Conservation (phyloP, 2,888 invertebrate species). For the Sussaba pulchella region DNA sequence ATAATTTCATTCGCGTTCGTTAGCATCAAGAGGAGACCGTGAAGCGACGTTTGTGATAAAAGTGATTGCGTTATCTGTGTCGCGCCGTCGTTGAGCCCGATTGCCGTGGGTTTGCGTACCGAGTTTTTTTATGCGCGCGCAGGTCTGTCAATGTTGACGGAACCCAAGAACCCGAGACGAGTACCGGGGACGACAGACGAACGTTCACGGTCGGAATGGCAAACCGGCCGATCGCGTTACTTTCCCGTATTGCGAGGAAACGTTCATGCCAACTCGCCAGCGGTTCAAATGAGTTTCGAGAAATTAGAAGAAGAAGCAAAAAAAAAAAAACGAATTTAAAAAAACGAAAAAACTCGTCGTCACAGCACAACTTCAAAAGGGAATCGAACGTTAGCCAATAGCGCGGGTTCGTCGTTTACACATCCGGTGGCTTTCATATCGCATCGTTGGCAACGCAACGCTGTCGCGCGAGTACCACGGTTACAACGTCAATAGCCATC, state of each 20-base stretch:
- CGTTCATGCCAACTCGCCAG: conserved; percentile 3
- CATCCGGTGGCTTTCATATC: conserved; percentile 66
- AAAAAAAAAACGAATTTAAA: background rate
- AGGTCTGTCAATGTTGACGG: conserved; percentile 63
- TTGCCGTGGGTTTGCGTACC: background rate
- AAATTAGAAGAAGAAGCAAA: background rate
- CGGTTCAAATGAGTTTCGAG: conserved; percentile 4
- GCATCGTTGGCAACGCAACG: conserved; percentile 44
- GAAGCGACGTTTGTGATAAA: conserved; percentile 35
- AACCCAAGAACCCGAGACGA: conserved; percentile 48
- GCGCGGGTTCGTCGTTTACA: conserved; percentile 38
- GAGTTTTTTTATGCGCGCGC: background rate
- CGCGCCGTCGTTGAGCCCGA: conserved; percentile 17
- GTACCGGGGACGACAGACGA: conserved; percentile 18
- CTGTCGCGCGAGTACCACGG: too few relatives aligned
- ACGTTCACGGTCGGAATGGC: conserved; percentile 61
- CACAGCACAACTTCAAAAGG: conserved; percentile 49
- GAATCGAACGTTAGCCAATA: conserved; percentile 39
- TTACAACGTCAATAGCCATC: background rate
- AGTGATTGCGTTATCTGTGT: conserved; percentile 49
- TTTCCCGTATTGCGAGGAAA: conserved; percentile 61
- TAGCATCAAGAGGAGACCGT: background rate
- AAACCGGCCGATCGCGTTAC: conserved; percentile 65
- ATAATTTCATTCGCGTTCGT: background rate
- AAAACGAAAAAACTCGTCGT: conserved; percentile 39